Conservation (phyloP, 2,888 invertebrate genomes). For the Balanococcus diminutus region DNA sequence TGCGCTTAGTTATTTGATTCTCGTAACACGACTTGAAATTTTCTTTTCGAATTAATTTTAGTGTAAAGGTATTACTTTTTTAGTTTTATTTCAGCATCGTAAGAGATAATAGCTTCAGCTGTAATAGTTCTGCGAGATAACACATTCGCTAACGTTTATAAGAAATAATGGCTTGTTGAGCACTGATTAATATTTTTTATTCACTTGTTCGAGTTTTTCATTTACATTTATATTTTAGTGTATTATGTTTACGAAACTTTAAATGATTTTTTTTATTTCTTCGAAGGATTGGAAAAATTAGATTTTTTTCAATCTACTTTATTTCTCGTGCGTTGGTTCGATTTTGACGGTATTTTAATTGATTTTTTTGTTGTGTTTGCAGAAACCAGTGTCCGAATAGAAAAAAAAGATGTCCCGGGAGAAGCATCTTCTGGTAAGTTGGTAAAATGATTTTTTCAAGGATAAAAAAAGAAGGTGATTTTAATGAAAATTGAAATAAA, state of each 20-base stretch:
- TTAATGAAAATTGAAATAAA: too few species aligned
- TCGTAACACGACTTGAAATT: background rate
- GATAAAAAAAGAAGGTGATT: too few species aligned
- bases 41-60: background rate
- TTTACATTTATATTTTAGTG: background rate
- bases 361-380: background rate
- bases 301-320: background rate
- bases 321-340: background rate
- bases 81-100: background rate
- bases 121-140: background rate
- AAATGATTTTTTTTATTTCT: background rate
- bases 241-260: background rate
- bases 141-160: background rate
- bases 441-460: too few species aligned
- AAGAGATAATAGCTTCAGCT: background rate
- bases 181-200: background rate
- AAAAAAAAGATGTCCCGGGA: background rate
- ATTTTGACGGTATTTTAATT: background rate
- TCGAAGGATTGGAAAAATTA: background rate
- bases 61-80: background rate
- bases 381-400: background rate
- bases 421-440: background rate
- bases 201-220: too few species aligned
- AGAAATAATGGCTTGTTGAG: background rate
- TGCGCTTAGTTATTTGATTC: background rate